phyloP scores from a whole-genome alignment of 1,140 invertebrate species.

The Arctopsyche grandis region DNA sequence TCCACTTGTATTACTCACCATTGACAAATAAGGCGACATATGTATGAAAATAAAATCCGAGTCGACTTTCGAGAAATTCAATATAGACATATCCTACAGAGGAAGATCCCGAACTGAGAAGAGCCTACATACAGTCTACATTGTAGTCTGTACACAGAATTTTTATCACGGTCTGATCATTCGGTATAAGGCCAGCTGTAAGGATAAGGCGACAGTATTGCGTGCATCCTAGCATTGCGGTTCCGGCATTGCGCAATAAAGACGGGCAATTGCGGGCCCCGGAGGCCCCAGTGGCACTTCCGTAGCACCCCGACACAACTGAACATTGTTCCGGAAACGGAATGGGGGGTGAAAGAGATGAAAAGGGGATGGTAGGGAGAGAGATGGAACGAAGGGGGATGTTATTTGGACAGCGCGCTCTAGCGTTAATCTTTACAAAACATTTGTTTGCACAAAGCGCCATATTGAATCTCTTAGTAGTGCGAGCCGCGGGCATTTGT shows the following conservation, averaged over 20 bases:
- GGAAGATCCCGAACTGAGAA: too few relatives aligned
- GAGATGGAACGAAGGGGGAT: neutral
- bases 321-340: neutral
- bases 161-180: too few relatives aligned
- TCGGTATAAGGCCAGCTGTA: neutral
- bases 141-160: too few relatives aligned
- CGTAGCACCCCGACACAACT: neutral
- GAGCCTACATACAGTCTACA: too few relatives aligned
- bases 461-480: constrained; percentile 15
- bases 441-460: constrained; percentile 39
- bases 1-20: too few relatives aligned
- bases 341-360: too few relatives aligned
- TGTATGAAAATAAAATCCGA: too few relatives aligned
- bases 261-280: constrained; percentile 20
- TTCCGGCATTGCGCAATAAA: constrained; percentile 27
- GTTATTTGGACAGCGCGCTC: constrained; percentile 38
- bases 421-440: constrained; percentile 45
- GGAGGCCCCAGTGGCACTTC: neutral
- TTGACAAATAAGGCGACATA: too few relatives aligned
- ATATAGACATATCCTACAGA: too few relatives aligned
- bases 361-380: neutral
- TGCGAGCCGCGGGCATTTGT: too few relatives aligned
- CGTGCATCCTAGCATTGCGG: neutral
- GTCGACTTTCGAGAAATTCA: too few relatives aligned
- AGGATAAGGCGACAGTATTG: neutral